These are phyloP conservation scores for Phymanthus crucifer DNA, from an alignment of 92 coral and sea anemone species.

Conservation along the genomic window DNA sequence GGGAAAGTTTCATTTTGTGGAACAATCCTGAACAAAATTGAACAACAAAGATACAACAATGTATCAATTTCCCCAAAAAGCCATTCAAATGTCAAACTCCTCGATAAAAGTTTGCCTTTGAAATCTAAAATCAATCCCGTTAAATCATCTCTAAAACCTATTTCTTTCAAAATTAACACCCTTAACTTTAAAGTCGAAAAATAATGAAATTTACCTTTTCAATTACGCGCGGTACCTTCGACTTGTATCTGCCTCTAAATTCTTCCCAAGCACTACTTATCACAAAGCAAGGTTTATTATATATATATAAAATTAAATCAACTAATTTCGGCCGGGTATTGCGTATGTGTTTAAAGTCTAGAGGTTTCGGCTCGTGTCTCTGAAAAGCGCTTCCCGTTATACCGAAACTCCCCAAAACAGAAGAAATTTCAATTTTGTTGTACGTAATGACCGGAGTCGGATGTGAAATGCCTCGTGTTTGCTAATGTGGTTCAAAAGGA, in stretches of 20 bases:
- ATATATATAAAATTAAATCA: too few relatives aligned
- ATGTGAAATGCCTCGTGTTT: background rate
- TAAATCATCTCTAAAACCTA: background rate
- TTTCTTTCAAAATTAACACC: background rate
- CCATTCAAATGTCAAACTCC: background rate
- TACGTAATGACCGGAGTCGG: background rate
- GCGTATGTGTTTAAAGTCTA: background rate
- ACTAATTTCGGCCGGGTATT: background rate
- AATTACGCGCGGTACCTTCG: background rate
- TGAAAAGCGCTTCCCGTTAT: background rate
- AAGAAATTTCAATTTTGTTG: constrained; percentile 4
- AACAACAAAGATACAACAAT: background rate
- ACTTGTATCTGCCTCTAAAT: too few relatives aligned
- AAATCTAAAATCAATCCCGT: background rate
- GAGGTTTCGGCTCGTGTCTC: background rate
- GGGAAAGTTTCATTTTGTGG: too few relatives aligned
- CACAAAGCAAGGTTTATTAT: too few relatives aligned
- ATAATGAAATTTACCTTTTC: background rate
- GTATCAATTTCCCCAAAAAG: background rate
- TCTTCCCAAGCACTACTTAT: too few relatives aligned
- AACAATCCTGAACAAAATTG: too few relatives aligned
- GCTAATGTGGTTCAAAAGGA: background rate
- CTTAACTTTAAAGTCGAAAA: background rate
- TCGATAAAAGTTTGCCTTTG: background rate
- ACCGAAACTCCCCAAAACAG: background rate